These are phyloP conservation scores for Blera fallax DNA, from an alignment of 2,888 invertebrate genomes.

Conservation along the genomic window DNA sequence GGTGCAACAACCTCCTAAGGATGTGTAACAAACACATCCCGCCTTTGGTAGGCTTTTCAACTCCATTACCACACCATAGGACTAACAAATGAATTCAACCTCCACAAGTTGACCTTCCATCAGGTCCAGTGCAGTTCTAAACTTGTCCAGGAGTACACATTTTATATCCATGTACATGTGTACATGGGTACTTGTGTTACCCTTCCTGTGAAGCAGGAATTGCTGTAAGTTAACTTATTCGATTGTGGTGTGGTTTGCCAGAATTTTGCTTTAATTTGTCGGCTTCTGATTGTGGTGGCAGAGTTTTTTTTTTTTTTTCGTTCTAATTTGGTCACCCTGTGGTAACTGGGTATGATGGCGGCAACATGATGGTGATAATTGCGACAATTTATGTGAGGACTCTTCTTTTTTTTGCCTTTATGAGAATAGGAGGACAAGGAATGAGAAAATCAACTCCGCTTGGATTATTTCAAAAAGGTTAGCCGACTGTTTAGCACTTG, in stretches of 20 bases:
- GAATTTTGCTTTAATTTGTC: conserved; percentile 34
- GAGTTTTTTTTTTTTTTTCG: neutral
- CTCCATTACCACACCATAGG: conserved; percentile 61
- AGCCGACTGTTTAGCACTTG: conserved; percentile 48
- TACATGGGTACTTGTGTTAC: neutral
- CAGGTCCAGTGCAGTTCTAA: neutral
- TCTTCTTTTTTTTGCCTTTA: neutral
- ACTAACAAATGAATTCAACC: conserved; percentile 59
- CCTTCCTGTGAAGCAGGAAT: neutral
- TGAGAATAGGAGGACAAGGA: neutral
- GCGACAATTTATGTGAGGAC: conserved; percentile 55
- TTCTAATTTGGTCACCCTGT: conserved; percentile 5
- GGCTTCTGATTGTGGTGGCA: conserved; percentile 2
- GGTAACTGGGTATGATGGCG: neutral
- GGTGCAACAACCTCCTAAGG: conserved; percentile 50
- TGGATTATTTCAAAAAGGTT: conserved; percentile 38
- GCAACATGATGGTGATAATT: conserved; percentile 52
- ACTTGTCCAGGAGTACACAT: neutral
- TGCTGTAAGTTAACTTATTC: conserved; percentile 51
- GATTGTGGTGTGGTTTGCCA: conserved; percentile 37
- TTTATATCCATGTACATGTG: neutral
- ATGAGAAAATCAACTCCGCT: conserved; percentile 18
- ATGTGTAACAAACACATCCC: conserved; percentile 46
- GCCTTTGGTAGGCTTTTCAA: conserved; percentile 47
- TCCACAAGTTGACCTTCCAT: conserved; percentile 51